phyloP scores from a whole-genome alignment of 2,888 invertebrate genomes.

The Pristionchus exspectatus region DNA sequence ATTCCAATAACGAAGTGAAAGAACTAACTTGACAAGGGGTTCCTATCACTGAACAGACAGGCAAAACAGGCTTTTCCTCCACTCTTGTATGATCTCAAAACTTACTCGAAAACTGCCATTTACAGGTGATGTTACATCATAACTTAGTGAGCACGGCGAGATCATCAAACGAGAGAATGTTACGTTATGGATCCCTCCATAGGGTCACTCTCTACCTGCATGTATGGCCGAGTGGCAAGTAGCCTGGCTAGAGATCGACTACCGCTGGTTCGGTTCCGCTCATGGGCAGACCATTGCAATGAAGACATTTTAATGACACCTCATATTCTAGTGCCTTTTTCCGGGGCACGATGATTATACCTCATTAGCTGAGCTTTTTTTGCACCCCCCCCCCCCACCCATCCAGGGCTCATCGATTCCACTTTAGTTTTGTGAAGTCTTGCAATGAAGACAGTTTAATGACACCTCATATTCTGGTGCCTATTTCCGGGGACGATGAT shows the following conservation, averaged over 20 bases:
- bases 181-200: background rate
- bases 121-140: background rate
- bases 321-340: background rate
- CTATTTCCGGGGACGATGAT: background rate
- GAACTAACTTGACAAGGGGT: conserved; percentile 7
- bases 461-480: conserved; percentile 22
- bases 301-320: conserved; percentile 42
- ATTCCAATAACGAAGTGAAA: background rate
- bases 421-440: too few relatives aligned
- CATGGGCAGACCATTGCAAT: background rate
- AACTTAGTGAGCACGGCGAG: background rate
- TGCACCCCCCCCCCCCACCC: too few relatives aligned
- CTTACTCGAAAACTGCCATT: background rate
- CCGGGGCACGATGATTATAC: background rate
- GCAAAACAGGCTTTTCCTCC: conserved; percentile 20
- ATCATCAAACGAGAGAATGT: background rate
- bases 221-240: background rate
- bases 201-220: background rate
- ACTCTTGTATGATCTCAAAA: background rate
- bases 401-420: too few relatives aligned
- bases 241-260: background rate
- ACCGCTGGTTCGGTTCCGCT: background rate
- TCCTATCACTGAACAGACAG: background rate
- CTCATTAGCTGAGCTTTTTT: background rate
- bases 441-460: conserved; percentile 20